Evolutionary conservation across 2,797 vertebrate species (phyloP).

Genomic region (Pangasius macronema): DNA sequence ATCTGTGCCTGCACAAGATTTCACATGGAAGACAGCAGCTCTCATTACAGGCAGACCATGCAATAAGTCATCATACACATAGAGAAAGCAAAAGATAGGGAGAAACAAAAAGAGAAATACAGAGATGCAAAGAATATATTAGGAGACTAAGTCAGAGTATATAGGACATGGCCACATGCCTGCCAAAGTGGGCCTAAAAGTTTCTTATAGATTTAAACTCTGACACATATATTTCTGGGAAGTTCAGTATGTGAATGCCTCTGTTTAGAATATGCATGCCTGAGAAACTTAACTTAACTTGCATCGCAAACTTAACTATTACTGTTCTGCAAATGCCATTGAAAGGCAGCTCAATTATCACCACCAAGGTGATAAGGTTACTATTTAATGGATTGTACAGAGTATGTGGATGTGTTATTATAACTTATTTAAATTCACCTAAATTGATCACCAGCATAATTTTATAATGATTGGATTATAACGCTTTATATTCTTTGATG

Average conservation of each 20-base stretch:
- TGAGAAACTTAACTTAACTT: neutral
- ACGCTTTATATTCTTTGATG: constrained; percentile 56
- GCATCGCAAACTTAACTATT: neutral
- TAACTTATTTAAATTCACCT: constrained; percentile 66
- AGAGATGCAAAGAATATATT: constrained; percentile 39
- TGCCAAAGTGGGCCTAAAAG: neutral
- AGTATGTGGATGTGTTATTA: constrained; percentile 65
- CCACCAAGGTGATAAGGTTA: constrained; percentile 55
- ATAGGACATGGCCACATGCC: neutral
- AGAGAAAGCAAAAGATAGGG: constrained; percentile 15
- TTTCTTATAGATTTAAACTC: neutral
- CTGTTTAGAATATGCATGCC: neutral
- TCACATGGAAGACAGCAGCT: constrained; percentile 50
- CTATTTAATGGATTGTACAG: constrained; percentile 60
- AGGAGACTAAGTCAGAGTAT: neutral
- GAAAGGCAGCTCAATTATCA: constrained; percentile 57
- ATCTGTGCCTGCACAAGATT: constrained; percentile 63
- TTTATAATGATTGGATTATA: constrained; percentile 64
- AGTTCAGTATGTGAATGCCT: neutral
- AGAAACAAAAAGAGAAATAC: constrained; percentile 25
- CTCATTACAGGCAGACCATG: constrained; percentile 26
- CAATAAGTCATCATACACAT: constrained; percentile 44
- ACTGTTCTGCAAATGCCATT: constrained; percentile 59
- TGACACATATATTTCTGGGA: neutral
- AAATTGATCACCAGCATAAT: constrained; percentile 65